phyloP scores from a whole-genome alignment of 1,140 invertebrate species.

The Teleopsis dalmanni region DNA sequence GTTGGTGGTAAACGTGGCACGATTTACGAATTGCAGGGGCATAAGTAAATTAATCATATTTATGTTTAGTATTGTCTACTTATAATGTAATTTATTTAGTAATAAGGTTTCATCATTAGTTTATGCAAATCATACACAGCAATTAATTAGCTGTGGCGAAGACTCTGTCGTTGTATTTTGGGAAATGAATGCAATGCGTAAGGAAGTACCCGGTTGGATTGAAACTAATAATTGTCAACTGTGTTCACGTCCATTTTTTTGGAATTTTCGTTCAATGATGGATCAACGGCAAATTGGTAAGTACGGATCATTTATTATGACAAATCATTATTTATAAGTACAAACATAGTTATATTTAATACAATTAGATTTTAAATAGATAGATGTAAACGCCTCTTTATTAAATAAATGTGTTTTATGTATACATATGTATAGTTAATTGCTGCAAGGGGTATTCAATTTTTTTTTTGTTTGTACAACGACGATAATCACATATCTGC shows the following conservation, averaged over 20 bases:
- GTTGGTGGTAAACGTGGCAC: conserved; percentile 94
- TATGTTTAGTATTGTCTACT: neutral
- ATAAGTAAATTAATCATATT: conserved; percentile 55
- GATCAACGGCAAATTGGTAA: conserved; percentile 86
- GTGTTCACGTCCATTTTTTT: conserved; percentile 93
- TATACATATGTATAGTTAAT: too few relatives aligned
- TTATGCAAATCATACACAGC: conserved; percentile 69
- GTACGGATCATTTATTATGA: too few relatives aligned
- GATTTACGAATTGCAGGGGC: conserved; percentile 94
- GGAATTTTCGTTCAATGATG: conserved; percentile 98
- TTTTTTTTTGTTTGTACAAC: too few relatives aligned
- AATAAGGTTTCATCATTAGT: conserved; percentile 75
- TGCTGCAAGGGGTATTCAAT: too few relatives aligned
- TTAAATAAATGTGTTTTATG: too few relatives aligned
- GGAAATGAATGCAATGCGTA: conserved; percentile 80
- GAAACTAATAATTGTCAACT: conserved; percentile 90
- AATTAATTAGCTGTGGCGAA: conserved; percentile 89
- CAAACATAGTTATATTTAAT: too few relatives aligned
- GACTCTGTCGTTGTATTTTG: conserved; percentile 90
- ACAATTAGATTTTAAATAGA: too few relatives aligned
- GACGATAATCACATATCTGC: too few relatives aligned
- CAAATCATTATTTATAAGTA: too few relatives aligned
- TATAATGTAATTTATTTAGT: conserved; percentile 10
- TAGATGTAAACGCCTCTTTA: too few relatives aligned
- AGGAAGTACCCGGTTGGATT: conserved; percentile 90